Evolutionary conservation across 2,113 vertebrate species (phyloP).

Genomic region (Redunca redunca): DNA sequence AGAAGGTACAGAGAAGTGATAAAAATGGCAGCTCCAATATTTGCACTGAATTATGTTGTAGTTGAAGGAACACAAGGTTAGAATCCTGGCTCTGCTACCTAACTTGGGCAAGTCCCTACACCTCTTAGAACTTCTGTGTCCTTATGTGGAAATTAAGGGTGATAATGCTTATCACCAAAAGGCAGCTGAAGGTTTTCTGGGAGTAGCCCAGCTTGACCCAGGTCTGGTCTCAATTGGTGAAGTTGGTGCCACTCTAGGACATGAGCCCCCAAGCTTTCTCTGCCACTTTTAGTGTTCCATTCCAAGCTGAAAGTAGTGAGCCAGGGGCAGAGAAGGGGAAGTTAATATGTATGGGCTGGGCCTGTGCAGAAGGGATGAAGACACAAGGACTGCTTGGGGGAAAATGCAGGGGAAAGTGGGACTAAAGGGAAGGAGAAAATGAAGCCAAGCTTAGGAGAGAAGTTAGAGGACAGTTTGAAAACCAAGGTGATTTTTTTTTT

Average conservation of each 20-base stretch:
- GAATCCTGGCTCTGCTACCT: not conserved
- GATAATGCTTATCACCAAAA: conserved; percentile 59
- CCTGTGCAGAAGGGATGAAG: not conserved
- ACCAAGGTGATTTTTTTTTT: not conserved
- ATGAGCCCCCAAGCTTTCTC: not conserved
- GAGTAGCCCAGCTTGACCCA: conserved; percentile 81
- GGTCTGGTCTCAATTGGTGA: conserved; percentile 77
- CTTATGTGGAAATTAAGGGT: not conserved
- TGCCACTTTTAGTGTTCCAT: not conserved
- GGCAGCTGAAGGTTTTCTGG: conserved; percentile 81
- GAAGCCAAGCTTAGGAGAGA: not conserved
- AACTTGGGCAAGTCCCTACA: not conserved
- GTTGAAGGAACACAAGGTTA: not conserved
- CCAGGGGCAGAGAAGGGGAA: not conserved
- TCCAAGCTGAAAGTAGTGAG: not conserved
- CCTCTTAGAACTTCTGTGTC: not conserved
- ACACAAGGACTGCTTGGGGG: not conserved
- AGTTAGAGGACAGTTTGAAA: conserved; percentile 2
- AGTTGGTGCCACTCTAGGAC: conserved; percentile 73
- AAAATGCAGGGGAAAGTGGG: not conserved
- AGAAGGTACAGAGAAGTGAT: not conserved
- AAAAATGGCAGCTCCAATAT: not conserved
- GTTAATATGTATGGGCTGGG: not conserved
- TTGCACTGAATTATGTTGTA: not conserved
- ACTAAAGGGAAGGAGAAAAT: not conserved